Evolutionary conservation across 2,888 invertebrate species (phyloP), one percentile per base, ranked within the genome.

Genomic region (Trimorus sp.): DNA sequence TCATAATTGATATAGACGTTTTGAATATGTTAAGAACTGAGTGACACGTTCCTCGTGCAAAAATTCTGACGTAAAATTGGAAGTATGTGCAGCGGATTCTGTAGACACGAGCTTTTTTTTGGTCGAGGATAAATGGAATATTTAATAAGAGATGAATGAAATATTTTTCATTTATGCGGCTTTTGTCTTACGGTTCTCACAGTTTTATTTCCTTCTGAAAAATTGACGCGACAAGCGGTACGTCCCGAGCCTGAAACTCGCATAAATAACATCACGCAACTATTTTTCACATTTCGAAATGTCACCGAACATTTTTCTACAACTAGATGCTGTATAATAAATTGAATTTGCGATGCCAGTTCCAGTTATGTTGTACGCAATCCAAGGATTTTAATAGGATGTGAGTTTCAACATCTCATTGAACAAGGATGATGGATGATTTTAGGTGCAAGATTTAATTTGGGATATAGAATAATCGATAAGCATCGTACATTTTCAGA

Each of bases 1-100:
- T 81, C 71, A 76, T 81, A 81, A 81, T 77, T 81, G 59, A 77
- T 63, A 81, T 69, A 77, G 81, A 81, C 73, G 73, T 81, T n/a
- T 68, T 38, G 77, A 81, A 73, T 77, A 65, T 58, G 73, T 77
- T 73, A 76, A 77, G 45, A 51, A 73, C 68, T 68, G 79, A 66
- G 26, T 56, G 59, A 81, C 62, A 75, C 38, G 60, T 65, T 62
- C 51, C n/a, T 53, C 63, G 65, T 48, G 59, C 53, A 78, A 65
- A 78, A 65, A 63, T 60, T 65, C 40, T 63, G 54, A 26, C 40
- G 42, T 49, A 69, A 45, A 62, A 69, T 54, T 54, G 56, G 62
- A 62, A 69, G 66, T 59, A 59, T 53, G 40, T 51, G 36, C 58
- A 16, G 36, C 49, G 54, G 38, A 48, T 38, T 9, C 48, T 40